Evolutionary conservation across 2,888 invertebrate species (phyloP), one percentile per base, ranked within the genome.

Genomic region (Xylophagus ater): DNA sequence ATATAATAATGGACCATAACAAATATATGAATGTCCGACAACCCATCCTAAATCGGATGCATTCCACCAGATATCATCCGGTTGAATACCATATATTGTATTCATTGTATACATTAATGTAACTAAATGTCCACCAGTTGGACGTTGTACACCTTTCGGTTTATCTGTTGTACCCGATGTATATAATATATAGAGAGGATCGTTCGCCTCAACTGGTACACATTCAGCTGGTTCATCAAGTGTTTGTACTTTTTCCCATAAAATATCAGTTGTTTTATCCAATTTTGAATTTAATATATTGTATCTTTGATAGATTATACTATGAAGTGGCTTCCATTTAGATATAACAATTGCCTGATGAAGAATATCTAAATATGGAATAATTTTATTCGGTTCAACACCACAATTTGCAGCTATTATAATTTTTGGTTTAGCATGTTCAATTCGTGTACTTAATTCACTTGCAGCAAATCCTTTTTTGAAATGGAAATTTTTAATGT

Each of bases 1-100:
- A 47, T 80, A 77, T 1, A 88, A 65, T 4, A 93, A 66, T 0
- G 93, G 93, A 0, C 82, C 93, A 52, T 93, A 94, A 60, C 89
- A 88, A 50, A 92, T 92, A 60, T 90, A 94, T 0, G 90, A 92
- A 57, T 90, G 92, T 0, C 93, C 93, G 1, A 93, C 92, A 1
- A 93, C 92, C 89, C 89, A 89, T 9, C 89, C 89, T 36, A 63
- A 56, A 40, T 63, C 63, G 1, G 63, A 63, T 4, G 92, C 92
- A 0, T 88, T 87, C 10, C 83, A 81, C 89, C 92, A 94, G 80
- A 92, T 93, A 20, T 81, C 75, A 14, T 90, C 88, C 6, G 74
- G 72, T 26, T 73, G 70, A 55, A 88, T 69, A 1, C 84, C 89
- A 54, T 92, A 94, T 29, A 92, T 73, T 0, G 74, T 71, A 46